Evolutionary conservation across 2,797 vertebrate genomes (phyloP).

Genomic region (Falco concolor): DNA sequence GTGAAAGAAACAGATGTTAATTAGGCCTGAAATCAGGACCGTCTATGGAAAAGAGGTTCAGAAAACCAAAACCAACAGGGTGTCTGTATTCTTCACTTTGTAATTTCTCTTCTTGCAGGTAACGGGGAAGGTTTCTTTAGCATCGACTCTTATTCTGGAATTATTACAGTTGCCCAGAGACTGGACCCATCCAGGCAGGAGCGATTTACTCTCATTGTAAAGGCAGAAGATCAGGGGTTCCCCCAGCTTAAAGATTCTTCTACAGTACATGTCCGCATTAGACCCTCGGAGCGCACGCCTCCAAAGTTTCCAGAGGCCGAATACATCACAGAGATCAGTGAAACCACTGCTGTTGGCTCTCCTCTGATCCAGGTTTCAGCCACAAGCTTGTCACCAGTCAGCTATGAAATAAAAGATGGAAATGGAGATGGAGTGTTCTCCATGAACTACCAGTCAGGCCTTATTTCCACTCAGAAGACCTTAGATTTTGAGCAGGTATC

Average conservation of each 20-base stretch:
- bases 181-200: constrained; percentile 76
- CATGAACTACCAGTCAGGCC: constrained; percentile 86
- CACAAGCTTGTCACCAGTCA: constrained; percentile 81
- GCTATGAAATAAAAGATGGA: constrained; percentile 87
- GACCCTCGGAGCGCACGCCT: constrained; percentile 81
- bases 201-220: constrained; percentile 83
- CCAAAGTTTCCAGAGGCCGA: constrained; percentile 84
- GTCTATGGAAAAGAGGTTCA: not conserved
- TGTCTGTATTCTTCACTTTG: not conserved
- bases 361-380: constrained; percentile 83
- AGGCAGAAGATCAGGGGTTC: constrained; percentile 88
- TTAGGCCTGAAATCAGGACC: not conserved
- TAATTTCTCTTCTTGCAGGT: constrained; percentile 74
- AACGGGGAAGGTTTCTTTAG: constrained; percentile 84
- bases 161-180: constrained; percentile 80
- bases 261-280: constrained; percentile 78
- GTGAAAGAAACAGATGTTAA: not conserved
- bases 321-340: constrained; percentile 89
- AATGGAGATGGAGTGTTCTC: constrained; percentile 82
- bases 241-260: constrained; percentile 84
- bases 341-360: constrained; percentile 76
- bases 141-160: constrained; percentile 81
- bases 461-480: constrained; percentile 79
- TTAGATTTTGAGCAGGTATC: constrained; percentile 86
- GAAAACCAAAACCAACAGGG: not conserved